Evolutionary conservation across 1,140 invertebrate species (phyloP).

Genomic region (Drosophila guanche): DNA sequence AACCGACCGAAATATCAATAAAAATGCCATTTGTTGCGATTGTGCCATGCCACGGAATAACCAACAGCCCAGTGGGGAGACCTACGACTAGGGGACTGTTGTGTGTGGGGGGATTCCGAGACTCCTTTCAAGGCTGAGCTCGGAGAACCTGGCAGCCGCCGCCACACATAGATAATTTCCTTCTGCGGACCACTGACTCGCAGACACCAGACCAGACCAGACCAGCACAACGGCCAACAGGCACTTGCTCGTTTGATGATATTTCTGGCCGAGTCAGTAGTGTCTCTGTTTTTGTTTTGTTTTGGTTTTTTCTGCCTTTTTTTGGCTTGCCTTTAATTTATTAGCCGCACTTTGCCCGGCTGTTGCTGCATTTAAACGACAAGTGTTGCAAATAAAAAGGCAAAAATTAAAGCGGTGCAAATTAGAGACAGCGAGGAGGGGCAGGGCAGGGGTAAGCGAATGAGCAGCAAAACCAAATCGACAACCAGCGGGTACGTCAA

Average conservation of each 20-base stretch:
- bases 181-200: constrained; percentile 7
- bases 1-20: constrained; percentile 79
- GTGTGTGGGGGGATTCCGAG: background rate
- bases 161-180: constrained; percentile 74
- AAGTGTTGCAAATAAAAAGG: constrained; percentile 81
- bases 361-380: constrained; percentile 73
- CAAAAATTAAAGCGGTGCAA: constrained; percentile 77
- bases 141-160: constrained; percentile 41
- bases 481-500: constrained; percentile 65
- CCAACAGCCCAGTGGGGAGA: constrained; percentile 13
- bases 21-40: constrained; percentile 80
- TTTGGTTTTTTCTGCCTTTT: constrained; percentile 17
- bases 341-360: constrained; percentile 73
- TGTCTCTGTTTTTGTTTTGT: constrained; percentile 18
- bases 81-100: constrained; percentile 14
- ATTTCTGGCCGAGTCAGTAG: constrained; percentile 23
- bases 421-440: constrained; percentile 44
- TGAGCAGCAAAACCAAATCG: constrained; percentile 32
- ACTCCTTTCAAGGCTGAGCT: constrained; percentile 2
- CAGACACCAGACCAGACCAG: constrained; percentile 1
- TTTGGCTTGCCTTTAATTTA: constrained; percentile 70
- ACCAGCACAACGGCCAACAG: no score
- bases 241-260: constrained; percentile 32
- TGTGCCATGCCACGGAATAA: constrained; percentile 57
- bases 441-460: constrained; percentile 16